Conservation (phyloP, 2,113 vertebrate species). For the Halcyon malimbica region DNA sequence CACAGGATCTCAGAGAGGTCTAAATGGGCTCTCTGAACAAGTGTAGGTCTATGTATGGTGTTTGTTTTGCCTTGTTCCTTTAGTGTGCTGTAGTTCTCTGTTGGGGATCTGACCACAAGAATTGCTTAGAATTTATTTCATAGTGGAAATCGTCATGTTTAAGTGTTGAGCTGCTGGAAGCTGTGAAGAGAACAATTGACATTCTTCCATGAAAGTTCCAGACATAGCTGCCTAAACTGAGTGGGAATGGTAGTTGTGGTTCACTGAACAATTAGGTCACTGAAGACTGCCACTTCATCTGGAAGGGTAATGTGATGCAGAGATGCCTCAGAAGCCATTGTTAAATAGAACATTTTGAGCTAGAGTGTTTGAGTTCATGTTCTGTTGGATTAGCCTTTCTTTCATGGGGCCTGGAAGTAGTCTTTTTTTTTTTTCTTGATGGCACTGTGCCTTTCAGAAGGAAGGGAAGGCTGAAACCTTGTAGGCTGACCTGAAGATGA, state of each 20-base stretch:
- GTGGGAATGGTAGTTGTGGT: not conserved
- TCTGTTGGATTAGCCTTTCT: not conserved
- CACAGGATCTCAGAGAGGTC: not conserved
- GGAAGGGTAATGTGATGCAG: not conserved
- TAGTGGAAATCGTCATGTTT: not conserved
- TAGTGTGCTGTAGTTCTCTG: not conserved
- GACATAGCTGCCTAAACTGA: not conserved
- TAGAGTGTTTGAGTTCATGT: not conserved
- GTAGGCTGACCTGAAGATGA: not conserved
- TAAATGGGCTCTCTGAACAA: not conserved
- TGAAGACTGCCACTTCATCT: not conserved
- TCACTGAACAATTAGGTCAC: not conserved
- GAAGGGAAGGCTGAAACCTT: not conserved
- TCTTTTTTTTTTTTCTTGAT: no score
- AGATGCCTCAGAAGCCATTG: not conserved
- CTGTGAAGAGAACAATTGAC: not conserved
- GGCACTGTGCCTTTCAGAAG: not conserved
- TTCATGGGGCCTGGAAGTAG: not conserved
- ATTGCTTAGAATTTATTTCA: not conserved
- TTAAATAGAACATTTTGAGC: not conserved
- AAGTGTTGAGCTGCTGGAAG: not conserved
- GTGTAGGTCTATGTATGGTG: not conserved
- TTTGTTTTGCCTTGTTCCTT: not conserved
- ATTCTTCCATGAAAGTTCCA: not conserved
- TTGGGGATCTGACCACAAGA: not conserved